These are phyloP conservation scores for Botia kubotai DNA, from an alignment of 2,797 vertebrate species.

Conservation along the genomic window DNA sequence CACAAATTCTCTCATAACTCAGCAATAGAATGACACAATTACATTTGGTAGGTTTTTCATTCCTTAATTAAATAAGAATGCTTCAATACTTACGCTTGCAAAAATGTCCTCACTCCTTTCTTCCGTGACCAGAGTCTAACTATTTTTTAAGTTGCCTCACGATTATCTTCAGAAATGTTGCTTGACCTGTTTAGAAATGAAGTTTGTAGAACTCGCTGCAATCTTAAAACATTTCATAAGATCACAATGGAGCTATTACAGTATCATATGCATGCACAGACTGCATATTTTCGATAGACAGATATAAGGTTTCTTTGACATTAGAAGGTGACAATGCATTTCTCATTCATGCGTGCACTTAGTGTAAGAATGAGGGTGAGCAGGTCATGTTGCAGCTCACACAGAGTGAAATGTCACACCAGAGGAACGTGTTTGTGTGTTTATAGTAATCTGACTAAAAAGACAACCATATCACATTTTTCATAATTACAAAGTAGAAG, in stretches of 20 bases:
- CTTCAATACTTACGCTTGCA: neutral
- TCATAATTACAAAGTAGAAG: neutral
- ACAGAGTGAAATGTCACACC: neutral
- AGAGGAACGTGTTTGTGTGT: neutral
- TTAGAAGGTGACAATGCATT: neutral
- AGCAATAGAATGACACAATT: neutral
- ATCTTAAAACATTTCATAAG: neutral
- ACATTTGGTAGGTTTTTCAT: neutral
- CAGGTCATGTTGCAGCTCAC: neutral
- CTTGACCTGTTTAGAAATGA: constrained; percentile 9
- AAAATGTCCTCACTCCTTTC: neutral
- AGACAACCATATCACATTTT: neutral
- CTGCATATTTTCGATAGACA: constrained; percentile 5
- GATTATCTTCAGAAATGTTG: neutral
- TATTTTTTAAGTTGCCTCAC: neutral
- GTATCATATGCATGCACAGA: neutral
- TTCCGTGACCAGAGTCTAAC: neutral
- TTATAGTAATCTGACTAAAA: neutral
- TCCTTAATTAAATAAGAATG: neutral
- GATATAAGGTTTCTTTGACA: neutral
- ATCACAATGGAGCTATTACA: neutral
- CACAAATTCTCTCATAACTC: neutral
- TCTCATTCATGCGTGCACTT: neutral
- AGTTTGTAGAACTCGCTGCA: neutral
- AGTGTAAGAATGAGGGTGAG: neutral